Conservation (phyloP, 2,888 invertebrate species). For the Chloroclystis v-ata region DNA sequence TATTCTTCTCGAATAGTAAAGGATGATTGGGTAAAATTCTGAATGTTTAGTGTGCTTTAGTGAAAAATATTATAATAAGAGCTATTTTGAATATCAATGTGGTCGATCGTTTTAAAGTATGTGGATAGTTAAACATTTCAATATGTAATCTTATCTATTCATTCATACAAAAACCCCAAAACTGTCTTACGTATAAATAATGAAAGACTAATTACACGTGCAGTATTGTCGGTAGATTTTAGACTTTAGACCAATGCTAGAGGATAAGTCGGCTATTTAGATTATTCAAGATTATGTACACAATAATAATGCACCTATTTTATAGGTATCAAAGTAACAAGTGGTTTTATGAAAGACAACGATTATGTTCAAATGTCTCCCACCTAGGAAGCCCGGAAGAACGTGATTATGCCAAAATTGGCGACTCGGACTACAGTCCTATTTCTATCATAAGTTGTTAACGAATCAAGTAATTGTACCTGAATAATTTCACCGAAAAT, state of each 20-base stretch:
- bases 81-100: too few species aligned
- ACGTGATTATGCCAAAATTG: slow-evolving; percentile 57
- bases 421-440: slow-evolving; percentile 21
- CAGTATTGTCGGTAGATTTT: slow-evolving; percentile 17
- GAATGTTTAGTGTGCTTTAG: too few species aligned
- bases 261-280: slow-evolving; percentile 2
- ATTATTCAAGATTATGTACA: slow-evolving; percentile 7
- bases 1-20: too few species aligned
- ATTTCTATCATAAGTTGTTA: slow-evolving; percentile 11
- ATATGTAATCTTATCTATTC: too few species aligned
- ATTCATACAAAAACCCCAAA: slow-evolving; percentile 18
- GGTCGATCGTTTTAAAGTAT: too few species aligned
- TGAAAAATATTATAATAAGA: too few species aligned
- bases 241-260: slow-evolving; percentile 8
- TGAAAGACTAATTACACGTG: slow-evolving; percentile 12
- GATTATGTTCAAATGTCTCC: slow-evolving; percentile 49
- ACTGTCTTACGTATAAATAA: slow-evolving; percentile 21
- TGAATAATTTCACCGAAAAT: slow-evolving; percentile 38
- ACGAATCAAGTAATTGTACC: slow-evolving; percentile 44
- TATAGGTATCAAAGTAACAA: slow-evolving; percentile 35
- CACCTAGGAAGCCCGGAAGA: slow-evolving; percentile 64
- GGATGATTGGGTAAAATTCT: too few species aligned
- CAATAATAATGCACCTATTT: slow-evolving; percentile 15
- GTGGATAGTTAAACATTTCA: too few species aligned
- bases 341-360: slow-evolving; percentile 32